phyloP scores from a whole-genome alignment of 2,797 vertebrate species.

The Euthynnus affinis region DNA sequence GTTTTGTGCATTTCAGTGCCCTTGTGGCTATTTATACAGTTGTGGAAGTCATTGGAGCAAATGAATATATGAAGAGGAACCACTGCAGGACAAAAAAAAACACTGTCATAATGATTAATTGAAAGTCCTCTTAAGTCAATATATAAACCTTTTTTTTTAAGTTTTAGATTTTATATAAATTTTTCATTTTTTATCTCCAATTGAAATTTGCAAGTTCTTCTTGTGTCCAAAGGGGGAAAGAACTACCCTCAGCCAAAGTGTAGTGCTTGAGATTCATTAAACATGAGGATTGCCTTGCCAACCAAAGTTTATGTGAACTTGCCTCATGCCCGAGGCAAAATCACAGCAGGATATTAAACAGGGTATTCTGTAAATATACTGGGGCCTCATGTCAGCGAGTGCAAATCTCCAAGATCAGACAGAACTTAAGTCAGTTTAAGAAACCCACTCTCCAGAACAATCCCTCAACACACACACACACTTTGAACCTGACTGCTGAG shows the following conservation, averaged over 20 bases:
- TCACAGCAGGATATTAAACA: conserved; percentile 23
- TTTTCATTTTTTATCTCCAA: background rate
- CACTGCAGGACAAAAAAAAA: conserved; percentile 43
- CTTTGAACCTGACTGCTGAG: background rate
- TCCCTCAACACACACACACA: background rate
- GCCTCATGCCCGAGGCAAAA: conserved; percentile 23
- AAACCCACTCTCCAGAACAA: background rate
- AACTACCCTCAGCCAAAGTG: background rate
- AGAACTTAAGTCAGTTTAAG: background rate
- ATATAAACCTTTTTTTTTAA: conserved; percentile 10
- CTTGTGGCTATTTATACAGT: conserved; percentile 38
- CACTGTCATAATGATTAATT: conserved; percentile 26
- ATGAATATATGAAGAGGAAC: conserved; percentile 19
- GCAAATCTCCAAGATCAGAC: conserved; percentile 15
- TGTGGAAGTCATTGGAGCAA: conserved; percentile 43
- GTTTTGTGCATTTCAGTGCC: conserved; percentile 2
- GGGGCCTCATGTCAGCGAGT: background rate
- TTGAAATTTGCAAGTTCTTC: background rate
- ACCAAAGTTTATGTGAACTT: background rate
- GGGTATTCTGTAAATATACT: conserved; percentile 4
- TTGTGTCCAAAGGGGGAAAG: background rate
- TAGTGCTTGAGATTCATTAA: conserved; percentile 6
- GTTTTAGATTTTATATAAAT: background rate
- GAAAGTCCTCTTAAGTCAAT: background rate
- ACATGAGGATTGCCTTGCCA: conserved; percentile 3